Conservation (phyloP, 2,888 invertebrate genomes). For the Eutolmus rufibarbis region DNA sequence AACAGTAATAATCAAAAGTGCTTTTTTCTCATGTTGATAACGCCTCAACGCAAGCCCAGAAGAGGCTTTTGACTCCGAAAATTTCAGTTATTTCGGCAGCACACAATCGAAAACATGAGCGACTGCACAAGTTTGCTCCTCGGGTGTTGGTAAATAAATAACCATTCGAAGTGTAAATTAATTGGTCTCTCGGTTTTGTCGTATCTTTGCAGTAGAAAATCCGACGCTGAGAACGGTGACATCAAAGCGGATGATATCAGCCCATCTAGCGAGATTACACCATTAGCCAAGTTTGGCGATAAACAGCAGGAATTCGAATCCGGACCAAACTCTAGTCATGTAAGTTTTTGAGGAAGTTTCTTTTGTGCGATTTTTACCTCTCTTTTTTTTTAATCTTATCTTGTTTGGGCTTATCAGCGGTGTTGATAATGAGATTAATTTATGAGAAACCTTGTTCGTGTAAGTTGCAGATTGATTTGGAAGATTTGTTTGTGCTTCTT, state of each 20-base stretch:
- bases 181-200: neutral
- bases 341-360: constrained; percentile 44
- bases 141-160: constrained; percentile 8
- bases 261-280: constrained; percentile 4
- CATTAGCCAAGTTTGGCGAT: neutral
- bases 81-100: neutral
- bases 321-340: constrained; percentile 50
- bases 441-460: neutral
- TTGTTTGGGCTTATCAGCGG: constrained; percentile 7
- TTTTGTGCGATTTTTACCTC: neutral
- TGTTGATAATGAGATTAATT: neutral
- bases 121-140: neutral
- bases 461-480: neutral
- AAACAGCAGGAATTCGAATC: constrained; percentile 43
- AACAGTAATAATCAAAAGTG: neutral
- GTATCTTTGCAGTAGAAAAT: neutral
- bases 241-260: neutral
- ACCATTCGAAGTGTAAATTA: neutral
- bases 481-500: neutral
- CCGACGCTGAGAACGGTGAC: neutral
- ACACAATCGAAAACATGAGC: neutral
- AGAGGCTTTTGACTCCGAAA: neutral
- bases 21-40: neutral
- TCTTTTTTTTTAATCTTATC: constrained; percentile 37
- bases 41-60: neutral